Conservation (phyloP, 2,888 invertebrate genomes). For the Scaptomyza tumidula region DNA sequence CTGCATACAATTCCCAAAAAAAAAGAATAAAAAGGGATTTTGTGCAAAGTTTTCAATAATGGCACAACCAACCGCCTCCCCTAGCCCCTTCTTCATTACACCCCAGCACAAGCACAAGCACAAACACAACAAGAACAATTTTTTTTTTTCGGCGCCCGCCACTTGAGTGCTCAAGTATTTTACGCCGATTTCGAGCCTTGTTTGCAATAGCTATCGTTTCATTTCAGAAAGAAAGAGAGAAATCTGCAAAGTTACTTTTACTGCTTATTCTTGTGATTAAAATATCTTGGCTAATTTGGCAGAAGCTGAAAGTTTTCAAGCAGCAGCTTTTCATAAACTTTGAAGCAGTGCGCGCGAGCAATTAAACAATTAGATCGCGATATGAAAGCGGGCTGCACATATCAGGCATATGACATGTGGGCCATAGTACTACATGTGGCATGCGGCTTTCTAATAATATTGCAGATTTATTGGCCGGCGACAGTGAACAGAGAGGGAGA, state of each 20-base stretch:
- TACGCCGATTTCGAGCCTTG: slow-evolving; percentile 69
- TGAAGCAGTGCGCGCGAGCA: slow-evolving; percentile 42
- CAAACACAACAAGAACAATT: slow-evolving; percentile 18
- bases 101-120: neutral
- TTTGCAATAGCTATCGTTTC: slow-evolving; percentile 54
- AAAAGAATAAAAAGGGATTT: slow-evolving; percentile 32
- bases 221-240: slow-evolving; percentile 20
- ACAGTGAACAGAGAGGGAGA: slow-evolving; percentile 23
- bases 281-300: slow-evolving; percentile 51
- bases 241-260: slow-evolving; percentile 7
- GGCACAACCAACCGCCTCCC: neutral
- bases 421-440: slow-evolving; percentile 18
- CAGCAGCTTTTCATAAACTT: slow-evolving; percentile 28
- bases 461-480: slow-evolving; percentile 49
- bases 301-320: slow-evolving; percentile 49
- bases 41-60: slow-evolving; percentile 58
- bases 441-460: slow-evolving; percentile 49
- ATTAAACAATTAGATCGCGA: slow-evolving; percentile 64
- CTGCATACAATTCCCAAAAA: slow-evolving; percentile 60
- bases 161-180: slow-evolving; percentile 80
- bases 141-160: slow-evolving; percentile 60
- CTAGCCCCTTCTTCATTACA: neutral
- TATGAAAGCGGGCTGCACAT: slow-evolving; percentile 23
- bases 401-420: slow-evolving; percentile 39
- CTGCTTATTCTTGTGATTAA: slow-evolving; percentile 42